phyloP scores from a whole-genome alignment of 1,140 invertebrate species.

The Apis dorsata region DNA sequence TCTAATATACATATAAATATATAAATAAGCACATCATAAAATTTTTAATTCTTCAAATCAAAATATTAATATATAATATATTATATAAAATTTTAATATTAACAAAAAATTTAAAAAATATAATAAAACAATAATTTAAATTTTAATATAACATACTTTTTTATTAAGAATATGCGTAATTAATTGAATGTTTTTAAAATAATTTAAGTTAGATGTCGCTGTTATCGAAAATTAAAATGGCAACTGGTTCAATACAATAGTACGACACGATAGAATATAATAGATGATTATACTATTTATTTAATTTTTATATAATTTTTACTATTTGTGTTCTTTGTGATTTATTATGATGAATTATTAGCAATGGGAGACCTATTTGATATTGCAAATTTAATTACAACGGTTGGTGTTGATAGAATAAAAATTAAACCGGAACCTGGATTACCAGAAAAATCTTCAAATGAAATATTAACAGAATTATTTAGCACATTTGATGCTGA shows the following conservation, averaged over 20 bases:
- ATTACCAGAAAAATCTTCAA: slow-evolving; percentile 84
- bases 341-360: background rate
- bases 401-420: slow-evolving; percentile 76
- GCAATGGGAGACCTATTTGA: slow-evolving; percentile 77
- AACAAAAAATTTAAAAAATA: background rate
- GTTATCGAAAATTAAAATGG: slow-evolving; percentile 11
- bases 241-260: slow-evolving; percentile 14
- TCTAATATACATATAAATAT: background rate
- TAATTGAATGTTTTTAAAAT: background rate
- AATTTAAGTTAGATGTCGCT: slow-evolving; percentile 23
- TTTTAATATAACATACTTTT: background rate
- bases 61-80: background rate
- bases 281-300: background rate
- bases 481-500: slow-evolving; percentile 86
- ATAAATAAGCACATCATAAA: background rate
- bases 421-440: slow-evolving; percentile 79
- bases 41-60: background rate
- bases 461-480: slow-evolving; percentile 89
- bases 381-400: slow-evolving; percentile 77
- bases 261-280: background rate
- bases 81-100: background rate
- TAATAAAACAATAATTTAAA: background rate
- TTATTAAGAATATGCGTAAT: background rate
- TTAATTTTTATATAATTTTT: background rate
- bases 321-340: background rate